Conservation (phyloP, 2,113 vertebrate species). For the Cynocephalus volans region DNA sequence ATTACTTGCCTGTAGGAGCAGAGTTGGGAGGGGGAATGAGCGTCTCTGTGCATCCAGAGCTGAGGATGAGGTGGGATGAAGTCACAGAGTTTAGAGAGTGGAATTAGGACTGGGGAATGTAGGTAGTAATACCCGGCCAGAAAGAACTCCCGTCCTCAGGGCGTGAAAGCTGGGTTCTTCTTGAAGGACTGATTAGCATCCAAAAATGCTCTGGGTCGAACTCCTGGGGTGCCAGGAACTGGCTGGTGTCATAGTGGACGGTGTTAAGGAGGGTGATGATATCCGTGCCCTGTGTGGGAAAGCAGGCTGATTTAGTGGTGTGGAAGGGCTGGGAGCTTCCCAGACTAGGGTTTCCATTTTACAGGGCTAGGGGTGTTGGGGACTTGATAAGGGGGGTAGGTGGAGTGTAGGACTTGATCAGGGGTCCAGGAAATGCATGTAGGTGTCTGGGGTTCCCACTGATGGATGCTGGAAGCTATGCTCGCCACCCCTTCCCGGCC, state of each 20-base stretch:
- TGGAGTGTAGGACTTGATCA: not conserved
- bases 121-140: not conserved
- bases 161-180: conserved; percentile 81
- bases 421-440: not conserved
- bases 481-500: too few relatives aligned
- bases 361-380: not conserved
- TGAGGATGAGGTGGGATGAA: not conserved
- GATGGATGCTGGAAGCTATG: not conserved
- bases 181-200: conserved; percentile 79
- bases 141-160: conserved; percentile 25
- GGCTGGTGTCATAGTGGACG: conserved; percentile 75
- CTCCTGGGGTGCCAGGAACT: conserved; percentile 69
- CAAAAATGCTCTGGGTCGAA: conserved; percentile 79
- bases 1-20: not conserved
- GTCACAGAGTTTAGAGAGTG: not conserved
- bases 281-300: conserved; percentile 38
- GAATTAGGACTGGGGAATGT: not conserved
- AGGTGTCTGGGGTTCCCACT: not conserved
- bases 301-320: not conserved
- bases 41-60: not conserved
- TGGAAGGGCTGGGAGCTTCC: not conserved
- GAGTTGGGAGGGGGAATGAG: not conserved
- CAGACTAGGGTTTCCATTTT: not conserved
- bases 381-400: not conserved
- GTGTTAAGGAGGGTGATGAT: conserved; percentile 83